These are phyloP conservation scores for Oedothorax gibbosus DNA, from an alignment of 1,140 invertebrate genomes.

Conservation along the genomic window DNA sequence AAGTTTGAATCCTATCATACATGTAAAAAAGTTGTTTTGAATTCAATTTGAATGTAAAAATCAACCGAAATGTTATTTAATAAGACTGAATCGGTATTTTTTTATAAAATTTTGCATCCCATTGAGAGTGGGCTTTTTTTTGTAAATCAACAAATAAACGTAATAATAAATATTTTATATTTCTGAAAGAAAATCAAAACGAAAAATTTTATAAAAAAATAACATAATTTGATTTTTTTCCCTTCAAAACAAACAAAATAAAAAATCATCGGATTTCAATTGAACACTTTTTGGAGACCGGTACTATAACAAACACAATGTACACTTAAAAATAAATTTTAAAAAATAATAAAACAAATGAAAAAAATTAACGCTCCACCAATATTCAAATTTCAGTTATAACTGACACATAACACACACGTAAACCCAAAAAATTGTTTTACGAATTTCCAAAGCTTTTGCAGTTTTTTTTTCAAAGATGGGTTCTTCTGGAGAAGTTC, in stretches of 20 bases:
- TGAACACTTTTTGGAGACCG: not conserved
- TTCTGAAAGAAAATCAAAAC: not conserved
- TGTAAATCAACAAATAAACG: too few relatives aligned
- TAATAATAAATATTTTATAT: too few relatives aligned
- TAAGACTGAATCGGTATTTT: too few relatives aligned
- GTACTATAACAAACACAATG: conserved; percentile 20
- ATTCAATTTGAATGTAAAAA: too few relatives aligned
- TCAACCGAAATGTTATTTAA: too few relatives aligned
- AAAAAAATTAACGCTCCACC: conserved; percentile 44
- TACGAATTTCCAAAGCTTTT: conserved; percentile 3
- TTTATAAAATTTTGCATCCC: too few relatives aligned
- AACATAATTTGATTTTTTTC: not conserved
- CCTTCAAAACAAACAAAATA: not conserved
- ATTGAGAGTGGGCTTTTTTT: too few relatives aligned
- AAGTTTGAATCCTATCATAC: not conserved
- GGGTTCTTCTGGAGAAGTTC: too few relatives aligned
- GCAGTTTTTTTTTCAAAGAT: too few relatives aligned
- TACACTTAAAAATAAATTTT: not conserved
- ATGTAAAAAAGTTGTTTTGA: too few relatives aligned
- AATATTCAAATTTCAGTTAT: conserved; percentile 43
- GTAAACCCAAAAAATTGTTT: conserved; percentile 53
- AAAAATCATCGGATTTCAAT: not conserved
- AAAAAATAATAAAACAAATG: conserved; percentile 28
- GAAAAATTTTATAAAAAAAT: not conserved
- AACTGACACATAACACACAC: conserved; percentile 37